Base-by-base conservation (phyloP, 2,888 invertebrate genomes). In the Papilio demoleus region DNA sequence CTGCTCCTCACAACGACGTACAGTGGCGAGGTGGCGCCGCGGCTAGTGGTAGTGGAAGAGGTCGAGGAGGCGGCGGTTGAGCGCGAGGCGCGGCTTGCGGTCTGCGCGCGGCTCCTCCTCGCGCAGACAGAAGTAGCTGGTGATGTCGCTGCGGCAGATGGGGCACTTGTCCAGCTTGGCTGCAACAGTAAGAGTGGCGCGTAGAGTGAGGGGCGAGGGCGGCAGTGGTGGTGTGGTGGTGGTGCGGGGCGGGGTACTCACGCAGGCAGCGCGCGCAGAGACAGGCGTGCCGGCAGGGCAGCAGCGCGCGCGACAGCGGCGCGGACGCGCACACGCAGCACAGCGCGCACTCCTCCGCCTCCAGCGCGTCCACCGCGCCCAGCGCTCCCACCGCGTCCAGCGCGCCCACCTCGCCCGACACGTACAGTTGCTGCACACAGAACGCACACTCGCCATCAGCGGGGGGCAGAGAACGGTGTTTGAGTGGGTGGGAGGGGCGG, bases 211-310 rank as follows among this genome's bases (percentile, higher is more conserved):
- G 12, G 22, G 11, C 2, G 12, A 24, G 38, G 24, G 59, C 9
- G 36, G n/a, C 9, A 5, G 1, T 31, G 19, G 36, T 5, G 9
- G 1, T 31, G 19, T 17, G n/a, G n/a, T n/a, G n/a, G 34, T 4
- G 14, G 50, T 1, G 27, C 27, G 40, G 12, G 45, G 14, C 24
- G n/a, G 17, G 12, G 62, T 31, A 31, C 31, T 31, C 31, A 31
- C 31, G 31, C 31, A 31, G 31, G 31, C 31, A 31, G 58, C 95
- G 93, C 27, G 95, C 95, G 85, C 97, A 97, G 42, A 97, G 95
- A 78, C 97, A 97, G 4, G 97, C 97, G 88, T 97, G 97, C 19
- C 96, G 93, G 91, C 97, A 97, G 0, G 97, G 97, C 79, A 97
- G 91, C 67, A 97, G 88, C 42, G 97, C 97, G 73, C 97, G 93